A percentile compares a stretch with the other conserved stretches of the same genome.
Evolutionary conservation across 2,888 invertebrate species (phyloP).

Genomic region (Drosophila neoperkinsi): DNA sequence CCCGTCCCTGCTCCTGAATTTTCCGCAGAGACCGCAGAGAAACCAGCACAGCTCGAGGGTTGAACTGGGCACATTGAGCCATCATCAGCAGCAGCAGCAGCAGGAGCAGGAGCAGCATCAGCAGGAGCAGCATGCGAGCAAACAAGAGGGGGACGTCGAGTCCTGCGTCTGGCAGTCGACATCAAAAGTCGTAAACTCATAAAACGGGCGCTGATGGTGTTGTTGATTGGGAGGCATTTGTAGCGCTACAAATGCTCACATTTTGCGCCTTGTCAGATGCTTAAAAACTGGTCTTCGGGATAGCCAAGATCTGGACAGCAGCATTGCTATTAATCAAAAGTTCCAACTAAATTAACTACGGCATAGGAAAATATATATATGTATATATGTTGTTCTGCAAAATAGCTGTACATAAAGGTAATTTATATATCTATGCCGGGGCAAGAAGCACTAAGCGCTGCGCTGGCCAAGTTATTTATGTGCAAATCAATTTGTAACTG

Average conservation of each 20-base stretch:
- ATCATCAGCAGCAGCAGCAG: conserved; percentile 29
- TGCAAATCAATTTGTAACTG: conserved; percentile 70
- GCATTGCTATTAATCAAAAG: conserved; percentile 43
- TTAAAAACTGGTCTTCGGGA: conserved; percentile 47
- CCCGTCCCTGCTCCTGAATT: background rate
- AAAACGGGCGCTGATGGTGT: conserved; percentile 76
- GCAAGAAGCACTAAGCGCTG: conserved; percentile 40
- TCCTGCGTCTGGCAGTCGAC: conserved; percentile 43
- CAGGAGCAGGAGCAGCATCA: conserved; percentile 3
- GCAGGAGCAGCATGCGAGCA: conserved; percentile 4
- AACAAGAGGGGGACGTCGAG: background rate
- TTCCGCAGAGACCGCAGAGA: conserved; percentile 29
- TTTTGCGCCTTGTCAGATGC: conserved; percentile 50
- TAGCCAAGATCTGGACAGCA: conserved; percentile 14
- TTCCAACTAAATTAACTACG: conserved; percentile 37
- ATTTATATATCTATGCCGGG: conserved; percentile 47
- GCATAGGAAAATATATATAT: background rate
- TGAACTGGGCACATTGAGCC: conserved; percentile 58
- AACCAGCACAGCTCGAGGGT: conserved; percentile 57
- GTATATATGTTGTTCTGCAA: background rate
- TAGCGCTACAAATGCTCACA: conserved; percentile 71
- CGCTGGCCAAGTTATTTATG: conserved; percentile 63
- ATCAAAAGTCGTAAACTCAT: conserved; percentile 78
- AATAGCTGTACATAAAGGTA: conserved; percentile 21
- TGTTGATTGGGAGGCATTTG: conserved; percentile 74